These are phyloP conservation scores for Drosophila mayri DNA, from an alignment of 1,140 invertebrate genomes.

Conservation along the genomic window DNA sequence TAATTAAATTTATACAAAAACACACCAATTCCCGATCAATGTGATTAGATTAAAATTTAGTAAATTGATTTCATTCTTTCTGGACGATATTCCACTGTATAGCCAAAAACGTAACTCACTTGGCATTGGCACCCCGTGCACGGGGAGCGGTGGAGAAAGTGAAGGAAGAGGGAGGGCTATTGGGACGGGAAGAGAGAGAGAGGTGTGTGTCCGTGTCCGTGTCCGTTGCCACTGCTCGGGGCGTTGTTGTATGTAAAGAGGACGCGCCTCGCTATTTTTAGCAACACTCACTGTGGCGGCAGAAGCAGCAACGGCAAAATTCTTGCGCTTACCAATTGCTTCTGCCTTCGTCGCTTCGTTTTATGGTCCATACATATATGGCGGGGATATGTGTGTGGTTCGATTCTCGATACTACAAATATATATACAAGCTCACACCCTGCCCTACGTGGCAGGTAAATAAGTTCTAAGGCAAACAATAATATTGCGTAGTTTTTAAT, in stretches of 20 bases:
- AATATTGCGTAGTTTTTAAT: slow-evolving; percentile 56
- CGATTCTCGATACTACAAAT: slow-evolving; percentile 21
- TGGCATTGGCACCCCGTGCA: slow-evolving; percentile 45
- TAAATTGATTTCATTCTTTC: background rate
- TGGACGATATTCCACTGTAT: slow-evolving; percentile 32
- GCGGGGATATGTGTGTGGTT: slow-evolving; percentile 33
- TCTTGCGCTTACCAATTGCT: slow-evolving; percentile 63
- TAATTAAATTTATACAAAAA: background rate
- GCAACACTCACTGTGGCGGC: slow-evolving; percentile 59
- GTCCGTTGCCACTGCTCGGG: slow-evolving; percentile 37
- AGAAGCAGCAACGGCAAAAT: slow-evolving; percentile 43
- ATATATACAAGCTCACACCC: slow-evolving; percentile 10
- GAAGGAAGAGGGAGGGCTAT: background rate
- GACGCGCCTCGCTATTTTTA: slow-evolving; percentile 70
- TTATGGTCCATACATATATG: slow-evolving; percentile 43
- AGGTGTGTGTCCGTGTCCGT: slow-evolving; percentile 29
- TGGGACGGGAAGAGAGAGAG: background rate
- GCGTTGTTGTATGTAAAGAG: slow-evolving; percentile 72
- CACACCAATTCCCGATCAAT: background rate
- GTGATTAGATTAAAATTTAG: background rate
- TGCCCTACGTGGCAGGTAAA: slow-evolving; percentile 41
- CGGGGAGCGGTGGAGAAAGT: slow-evolving; percentile 1
- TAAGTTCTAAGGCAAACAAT: slow-evolving; percentile 38
- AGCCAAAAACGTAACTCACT: slow-evolving; percentile 35
- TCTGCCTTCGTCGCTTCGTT: slow-evolving; percentile 61